Evolutionary conservation across 2,888 invertebrate genomes (phyloP), one percentile per base, ranked within the genome.

Genomic region (Cosmia pyralina): DNA sequence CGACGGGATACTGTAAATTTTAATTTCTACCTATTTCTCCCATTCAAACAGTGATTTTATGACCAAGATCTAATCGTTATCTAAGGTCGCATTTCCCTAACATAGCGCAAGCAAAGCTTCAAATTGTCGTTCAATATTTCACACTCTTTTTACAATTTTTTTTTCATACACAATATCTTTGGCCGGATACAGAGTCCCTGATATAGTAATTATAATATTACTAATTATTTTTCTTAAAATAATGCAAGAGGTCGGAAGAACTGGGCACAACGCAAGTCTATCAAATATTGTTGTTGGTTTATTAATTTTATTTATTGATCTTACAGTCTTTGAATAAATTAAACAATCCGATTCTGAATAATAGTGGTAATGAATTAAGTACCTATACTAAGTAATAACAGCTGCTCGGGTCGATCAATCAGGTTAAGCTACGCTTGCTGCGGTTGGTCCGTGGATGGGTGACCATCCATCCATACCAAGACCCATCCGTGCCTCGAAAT

Each of bases 191-290:
- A 64, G 57, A 74, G 59, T 79, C 76, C 70, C 82, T 73, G 74
- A 77, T 67, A 58, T 65, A 55, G 63, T 74, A 67, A 77, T 81
- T 71, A 62, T 62, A 76, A 66, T 28, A 28, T 77, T 66, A 72
- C 60, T 72, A 62, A 53, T 72, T 63, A 46, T 57, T 75, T 50
- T 75, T 69, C 68, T 76, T 70, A 67, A 66, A 64, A 65, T 57
- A 69, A 79, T 57, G 19, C 22, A 77, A 79, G 28, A 63, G 44
- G 60, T 77, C 68, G 88, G 87, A 89, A 90, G 89, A 89, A 70
- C 79, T 60, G 81, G 71, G 72, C 88, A 89, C 89, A 88, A 86
- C 85, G 44, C 75, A 81, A 80, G 77, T 81, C 69, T 38, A 68
- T 64, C 41, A 38, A 34, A 69, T 44, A 63, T 68, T 75, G 67